Conservation (phyloP, 1,140 invertebrate genomes). For the Ylistrum balloti region DNA sequence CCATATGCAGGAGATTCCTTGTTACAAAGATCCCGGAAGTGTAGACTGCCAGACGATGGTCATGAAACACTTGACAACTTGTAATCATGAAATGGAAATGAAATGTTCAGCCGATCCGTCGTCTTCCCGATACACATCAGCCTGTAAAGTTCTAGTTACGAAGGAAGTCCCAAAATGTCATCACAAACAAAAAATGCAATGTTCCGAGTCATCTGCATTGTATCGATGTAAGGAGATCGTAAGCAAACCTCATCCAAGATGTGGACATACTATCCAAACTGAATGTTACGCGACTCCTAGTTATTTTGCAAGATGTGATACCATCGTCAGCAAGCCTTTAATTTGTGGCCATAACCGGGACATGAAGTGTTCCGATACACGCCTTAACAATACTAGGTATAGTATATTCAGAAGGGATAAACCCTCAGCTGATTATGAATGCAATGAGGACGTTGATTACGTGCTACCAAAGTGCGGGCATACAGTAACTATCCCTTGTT, state of each 20-base stretch:
- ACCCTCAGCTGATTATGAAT: background rate
- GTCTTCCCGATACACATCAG: too few species aligned
- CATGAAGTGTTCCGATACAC: background rate
- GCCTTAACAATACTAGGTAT: too few species aligned
- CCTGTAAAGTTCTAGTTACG: too few species aligned
- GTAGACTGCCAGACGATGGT: too few species aligned
- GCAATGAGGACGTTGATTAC: background rate
- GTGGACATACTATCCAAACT: background rate
- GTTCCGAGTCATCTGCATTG: background rate
- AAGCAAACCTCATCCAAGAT: background rate
- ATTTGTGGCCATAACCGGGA: background rate
- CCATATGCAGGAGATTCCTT: too few species aligned
- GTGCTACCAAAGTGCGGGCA: background rate
- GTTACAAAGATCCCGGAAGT: too few species aligned
- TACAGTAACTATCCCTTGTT: slow-evolving; percentile 86
- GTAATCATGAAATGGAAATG: too few species aligned
- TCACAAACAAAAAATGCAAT: background rate
- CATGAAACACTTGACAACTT: too few species aligned
- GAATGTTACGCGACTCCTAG: background rate
- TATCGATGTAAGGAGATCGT: background rate
- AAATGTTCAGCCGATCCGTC: too few species aligned
- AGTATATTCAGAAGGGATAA: too few species aligned
- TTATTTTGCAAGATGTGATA: background rate
- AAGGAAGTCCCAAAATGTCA: background rate
- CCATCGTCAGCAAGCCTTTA: background rate